Percentiles rank a stretch among this genome's conserved stretches.
phyloP scores from a whole-genome alignment of 2,888 invertebrate genomes.

The Cryptosula pallasiana region DNA sequence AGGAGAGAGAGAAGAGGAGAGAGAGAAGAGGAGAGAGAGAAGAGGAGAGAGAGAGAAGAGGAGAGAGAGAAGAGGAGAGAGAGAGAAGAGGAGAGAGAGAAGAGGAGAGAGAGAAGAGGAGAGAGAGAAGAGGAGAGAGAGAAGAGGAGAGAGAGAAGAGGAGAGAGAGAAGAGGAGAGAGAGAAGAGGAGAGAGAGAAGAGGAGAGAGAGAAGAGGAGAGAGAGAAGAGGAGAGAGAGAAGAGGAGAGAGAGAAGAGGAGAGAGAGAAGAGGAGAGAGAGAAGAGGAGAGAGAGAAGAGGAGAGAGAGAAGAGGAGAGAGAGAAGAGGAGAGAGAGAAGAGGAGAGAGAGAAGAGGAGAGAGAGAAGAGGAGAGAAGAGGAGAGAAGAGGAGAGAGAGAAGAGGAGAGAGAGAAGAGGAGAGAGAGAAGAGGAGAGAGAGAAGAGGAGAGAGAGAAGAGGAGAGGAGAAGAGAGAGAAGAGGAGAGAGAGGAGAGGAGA shows the following conservation, averaged over 20 bases:
- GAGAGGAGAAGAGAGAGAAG: background rate
- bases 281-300: background rate
- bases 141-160: background rate
- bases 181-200: background rate
- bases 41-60: background rate
- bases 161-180: background rate
- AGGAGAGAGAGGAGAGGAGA: background rate
- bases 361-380: background rate
- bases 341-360: background rate
- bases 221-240: background rate
- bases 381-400: background rate
- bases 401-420: conserved; percentile 11
- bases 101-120: background rate
- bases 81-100: background rate
- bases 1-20: background rate
- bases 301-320: background rate
- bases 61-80: background rate
- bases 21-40: background rate
- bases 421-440: background rate
- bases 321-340: background rate
- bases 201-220: background rate
- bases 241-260: background rate
- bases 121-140: background rate
- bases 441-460: background rate
- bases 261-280: background rate